A percentile compares a stretch with the other conserved stretches of the same genome.
These are phyloP conservation scores for Theretra japonica DNA, from an alignment of 2,888 invertebrate species.

Conservation along the genomic window DNA sequence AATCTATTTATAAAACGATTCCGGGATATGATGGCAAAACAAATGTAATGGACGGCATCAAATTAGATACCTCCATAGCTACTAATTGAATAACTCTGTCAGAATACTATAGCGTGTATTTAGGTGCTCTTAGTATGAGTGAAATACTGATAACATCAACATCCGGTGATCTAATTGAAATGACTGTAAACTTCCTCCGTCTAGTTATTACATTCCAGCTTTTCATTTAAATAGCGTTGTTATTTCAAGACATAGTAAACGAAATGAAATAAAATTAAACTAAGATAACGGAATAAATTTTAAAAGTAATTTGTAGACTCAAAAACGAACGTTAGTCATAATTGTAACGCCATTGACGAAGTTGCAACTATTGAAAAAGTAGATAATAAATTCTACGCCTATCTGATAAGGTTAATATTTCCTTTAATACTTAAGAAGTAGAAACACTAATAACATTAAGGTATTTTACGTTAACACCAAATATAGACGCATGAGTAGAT, in stretches of 20 bases:
- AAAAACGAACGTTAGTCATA: no score
- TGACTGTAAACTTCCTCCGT: not conserved
- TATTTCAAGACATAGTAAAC: not conserved
- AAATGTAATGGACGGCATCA: not conserved
- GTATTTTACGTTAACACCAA: no score
- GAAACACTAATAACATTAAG: no score
- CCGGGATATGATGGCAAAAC: not conserved
- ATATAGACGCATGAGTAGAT: no score
- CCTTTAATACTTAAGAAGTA: no score
- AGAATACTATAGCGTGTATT: not conserved
- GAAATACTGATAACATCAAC: constrained; percentile 9
- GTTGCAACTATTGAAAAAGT: no score
- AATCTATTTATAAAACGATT: no score
- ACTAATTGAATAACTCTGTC: not conserved
- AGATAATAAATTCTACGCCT: no score
- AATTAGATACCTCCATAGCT: not conserved
- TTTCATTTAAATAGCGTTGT: not conserved
- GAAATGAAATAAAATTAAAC: not conserved
- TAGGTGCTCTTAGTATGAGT: constrained; percentile 4
- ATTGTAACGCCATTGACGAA: no score
- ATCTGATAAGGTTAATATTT: no score
- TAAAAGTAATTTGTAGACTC: no score
- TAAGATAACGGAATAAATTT: no score
- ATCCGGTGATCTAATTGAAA: constrained; percentile 10
- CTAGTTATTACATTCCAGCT: not conserved